Base-by-base conservation (phyloP, 2,797 vertebrate species). In the Cryptoprocta ferox region DNA sequence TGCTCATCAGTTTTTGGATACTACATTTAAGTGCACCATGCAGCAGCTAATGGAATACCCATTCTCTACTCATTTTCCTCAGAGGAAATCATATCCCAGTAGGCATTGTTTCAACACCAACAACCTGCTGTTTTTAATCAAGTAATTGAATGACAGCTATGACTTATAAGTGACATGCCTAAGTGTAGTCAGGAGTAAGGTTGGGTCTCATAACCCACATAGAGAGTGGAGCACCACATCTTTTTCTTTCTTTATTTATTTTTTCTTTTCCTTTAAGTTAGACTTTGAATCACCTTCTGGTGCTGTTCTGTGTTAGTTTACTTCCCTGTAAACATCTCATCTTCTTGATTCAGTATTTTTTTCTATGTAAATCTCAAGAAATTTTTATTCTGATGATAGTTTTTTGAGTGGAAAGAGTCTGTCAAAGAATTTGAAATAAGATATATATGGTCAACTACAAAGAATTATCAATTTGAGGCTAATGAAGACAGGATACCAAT, bases 121-220 rank as follows among this genome's bases (percentile, higher is more conserved):
- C 79, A 85, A 42, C 63, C 75, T 96, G 84, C 89, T 97, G 89
- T 92, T 97, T 94, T 90, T 94, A 89, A 95, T 97, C 90, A 97
- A 94, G 79, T 88, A 89, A 92, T 84, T 97, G 93, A 97, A 84
- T 93, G 80, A 37, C 83, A 89, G 59, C 37, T 94, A 50, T 93
- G 61, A 85, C 61, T 93, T 94, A 76, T 32, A 94, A 92, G 39
- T 70, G 92, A 85, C 83, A 71, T 50, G 53, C 48, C 80, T 81
- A 56, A 70, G 53, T 94, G 92, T 56, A 37, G 79, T 73, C 71
- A 79, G 73, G 30, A 32, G 32, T 28, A 88, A 65, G 61, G 66
- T 84, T 2, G 0, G 42, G 53, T 75, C 63, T 79, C 63, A 75
- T 85, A 96, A 70, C 61, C 66, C 66, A 85, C 37, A 82, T 63